Evolutionary conservation across 2,113 vertebrate species (phyloP).

Genomic region (Azemiops feae): DNA sequence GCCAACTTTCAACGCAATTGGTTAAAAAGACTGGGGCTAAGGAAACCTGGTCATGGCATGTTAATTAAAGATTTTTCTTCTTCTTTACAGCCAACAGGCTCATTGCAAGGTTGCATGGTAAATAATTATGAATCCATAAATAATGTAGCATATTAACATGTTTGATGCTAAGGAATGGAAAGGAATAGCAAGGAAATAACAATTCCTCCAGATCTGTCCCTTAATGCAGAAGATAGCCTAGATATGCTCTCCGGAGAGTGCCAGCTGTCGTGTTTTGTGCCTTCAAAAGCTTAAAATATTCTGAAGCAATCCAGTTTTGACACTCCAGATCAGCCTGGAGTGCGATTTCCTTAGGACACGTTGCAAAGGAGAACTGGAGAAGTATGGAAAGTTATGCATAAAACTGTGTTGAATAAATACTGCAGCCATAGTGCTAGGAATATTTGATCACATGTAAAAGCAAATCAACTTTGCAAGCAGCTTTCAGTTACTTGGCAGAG

Average conservation of each 20-base stretch:
- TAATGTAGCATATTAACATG: constrained; percentile 64
- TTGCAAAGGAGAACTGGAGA: constrained; percentile 27
- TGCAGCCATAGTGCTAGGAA: constrained; percentile 36
- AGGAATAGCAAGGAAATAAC: constrained; percentile 38
- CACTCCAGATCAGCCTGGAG: constrained; percentile 40
- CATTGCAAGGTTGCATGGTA: constrained; percentile 57
- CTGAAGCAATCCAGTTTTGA: constrained; percentile 45
- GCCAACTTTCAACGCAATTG: constrained; percentile 60
- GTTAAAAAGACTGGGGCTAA: constrained; percentile 64
- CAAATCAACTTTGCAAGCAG: constrained; percentile 41
- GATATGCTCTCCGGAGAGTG: constrained; percentile 38
- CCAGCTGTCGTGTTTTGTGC: neutral
- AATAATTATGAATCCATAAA: constrained; percentile 65
- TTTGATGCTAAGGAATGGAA: constrained; percentile 29
- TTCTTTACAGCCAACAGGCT: constrained; percentile 60
- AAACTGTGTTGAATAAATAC: constrained; percentile 36
- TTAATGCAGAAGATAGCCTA: constrained; percentile 36
- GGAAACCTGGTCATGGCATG: constrained; percentile 67
- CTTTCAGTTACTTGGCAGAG: constrained; percentile 6
- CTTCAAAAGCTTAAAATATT: constrained; percentile 46
- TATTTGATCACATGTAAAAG: constrained; percentile 38
- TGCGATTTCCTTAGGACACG: constrained; percentile 27
- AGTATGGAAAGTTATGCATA: constrained; percentile 36
- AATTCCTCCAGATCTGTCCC: constrained; percentile 34
- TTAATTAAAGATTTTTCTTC: constrained; percentile 67